Evolutionary conservation across 2,888 invertebrate genomes (phyloP), one percentile per base, ranked within the genome.

Genomic region (Patella caerulea): DNA sequence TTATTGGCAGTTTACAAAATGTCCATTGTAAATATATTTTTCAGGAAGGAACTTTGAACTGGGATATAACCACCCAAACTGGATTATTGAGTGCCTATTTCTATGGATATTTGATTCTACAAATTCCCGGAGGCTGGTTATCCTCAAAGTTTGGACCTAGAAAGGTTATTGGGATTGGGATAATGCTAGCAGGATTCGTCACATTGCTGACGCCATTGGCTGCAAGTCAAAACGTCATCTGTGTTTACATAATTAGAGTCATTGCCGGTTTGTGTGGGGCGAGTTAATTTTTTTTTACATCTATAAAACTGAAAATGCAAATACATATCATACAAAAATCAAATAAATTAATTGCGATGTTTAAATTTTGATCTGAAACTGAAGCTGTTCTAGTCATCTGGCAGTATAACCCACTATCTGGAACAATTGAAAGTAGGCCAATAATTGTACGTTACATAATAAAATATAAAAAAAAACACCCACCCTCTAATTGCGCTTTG

Each of bases 71-170:
- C 11, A 79, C 79, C 5, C 45, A 71, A 53, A 79, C 82, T 24
- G 71, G 78, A 3, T 53, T 83, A 7, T 73, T 83, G 2, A 75
- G 79, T 53, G 79, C 81, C 72, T 82, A 81, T 65, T 83, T 83
- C 69, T 83, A 83, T 70, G 82, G 82, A 15, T 79, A 79, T 55
- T 56, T 76, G 15, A 24, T 54, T 15, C 72, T 74, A 24, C 76
- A 79, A 34, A 17, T 79, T 53, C 79, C 79, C 1, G 83, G 83
- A 0, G 83, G 83, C 11, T 80, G 81, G 76, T 17, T 83, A 72
- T 78, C 83, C 7, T 78, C 77, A 19, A 59, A 79, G 14, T 82
- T 73, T 59, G 83, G 83, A 14, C 81, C 80, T 3, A 74, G 72
- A 19, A 55, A 76, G 12, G 79, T 83, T 24, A 79, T 79, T 77